Evolutionary conservation across 2,113 vertebrate species (phyloP).

Genomic region (Myocastor coypus): DNA sequence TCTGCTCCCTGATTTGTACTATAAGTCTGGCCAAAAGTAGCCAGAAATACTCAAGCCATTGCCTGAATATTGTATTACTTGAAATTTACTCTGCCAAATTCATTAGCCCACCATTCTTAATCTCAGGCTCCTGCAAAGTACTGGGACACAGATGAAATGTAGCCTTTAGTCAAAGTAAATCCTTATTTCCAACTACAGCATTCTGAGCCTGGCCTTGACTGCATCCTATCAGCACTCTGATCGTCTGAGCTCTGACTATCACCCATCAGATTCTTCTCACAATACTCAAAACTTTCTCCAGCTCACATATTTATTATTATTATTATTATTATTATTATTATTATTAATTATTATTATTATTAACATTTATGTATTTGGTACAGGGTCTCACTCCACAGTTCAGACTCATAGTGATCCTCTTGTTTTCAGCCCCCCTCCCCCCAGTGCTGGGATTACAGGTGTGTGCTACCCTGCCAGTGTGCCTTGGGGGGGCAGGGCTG

Average conservation of each 20-base stretch:
- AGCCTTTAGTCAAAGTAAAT: not conserved
- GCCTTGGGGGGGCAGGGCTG: too few species aligned
- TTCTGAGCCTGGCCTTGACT: not conserved
- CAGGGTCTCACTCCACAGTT: too few species aligned
- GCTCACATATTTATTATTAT: not conserved
- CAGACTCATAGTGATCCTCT: too few species aligned
- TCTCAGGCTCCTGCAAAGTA: not conserved
- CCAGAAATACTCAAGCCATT: not conserved
- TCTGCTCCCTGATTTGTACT: not conserved
- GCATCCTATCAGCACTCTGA: not conserved
- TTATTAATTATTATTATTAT: not conserved
- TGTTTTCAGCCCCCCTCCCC: too few species aligned
- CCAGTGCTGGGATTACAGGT: too few species aligned
- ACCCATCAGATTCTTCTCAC: not conserved
- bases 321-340: too few species aligned
- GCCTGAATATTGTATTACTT: not conserved
- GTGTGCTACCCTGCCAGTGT: too few species aligned
- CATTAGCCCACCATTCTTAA: not conserved
- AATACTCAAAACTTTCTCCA: not conserved
- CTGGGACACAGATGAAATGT: not conserved
- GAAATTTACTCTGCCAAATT: not conserved
- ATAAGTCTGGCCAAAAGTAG: not conserved
- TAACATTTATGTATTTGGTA: too few species aligned
- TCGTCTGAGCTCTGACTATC: not conserved
- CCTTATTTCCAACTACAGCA: not conserved